These are phyloP conservation scores for Stegodyphus dumicola DNA, from an alignment of 1,140 invertebrate species.

Conservation along the genomic window DNA sequence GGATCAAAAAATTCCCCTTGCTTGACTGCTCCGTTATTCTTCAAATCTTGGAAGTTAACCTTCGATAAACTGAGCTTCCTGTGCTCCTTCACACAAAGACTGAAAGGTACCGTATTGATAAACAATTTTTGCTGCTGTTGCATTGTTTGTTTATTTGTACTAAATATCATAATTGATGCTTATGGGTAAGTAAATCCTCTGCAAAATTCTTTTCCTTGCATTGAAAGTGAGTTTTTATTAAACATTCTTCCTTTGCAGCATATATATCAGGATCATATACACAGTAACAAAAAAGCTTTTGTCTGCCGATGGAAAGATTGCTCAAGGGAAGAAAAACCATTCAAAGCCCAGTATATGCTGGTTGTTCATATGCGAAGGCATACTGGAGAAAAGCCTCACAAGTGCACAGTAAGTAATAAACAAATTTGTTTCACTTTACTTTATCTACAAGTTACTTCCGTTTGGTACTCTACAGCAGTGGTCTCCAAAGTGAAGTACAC, in stretches of 20 bases:
- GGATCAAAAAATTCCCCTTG: too few species aligned
- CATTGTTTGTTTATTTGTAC: background rate
- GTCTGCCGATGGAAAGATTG: slow-evolving; percentile 96
- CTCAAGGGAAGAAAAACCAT: slow-evolving; percentile 95
- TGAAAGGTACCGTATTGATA: background rate
- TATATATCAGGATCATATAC: slow-evolving; percentile 96
- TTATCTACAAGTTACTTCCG: background rate
- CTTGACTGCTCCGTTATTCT: too few species aligned
- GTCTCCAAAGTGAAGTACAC: background rate
- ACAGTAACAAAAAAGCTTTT: slow-evolving; percentile 94
- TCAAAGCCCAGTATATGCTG: slow-evolving; percentile 99
- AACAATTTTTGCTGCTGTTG: background rate
- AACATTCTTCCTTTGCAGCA: slow-evolving; percentile 74
- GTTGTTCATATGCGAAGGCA: slow-evolving; percentile 98
- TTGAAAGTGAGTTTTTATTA: background rate
- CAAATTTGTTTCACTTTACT: background rate
- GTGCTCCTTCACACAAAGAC: background rate
- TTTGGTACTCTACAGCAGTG: background rate
- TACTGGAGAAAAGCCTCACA: slow-evolving; percentile 98
- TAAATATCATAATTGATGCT: background rate
- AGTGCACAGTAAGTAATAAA: slow-evolving; percentile 88
- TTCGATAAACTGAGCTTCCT: background rate
- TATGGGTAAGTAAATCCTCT: background rate
- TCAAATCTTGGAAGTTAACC: too few species aligned
- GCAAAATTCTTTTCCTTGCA: background rate